Base-by-base conservation (phyloP, 2,888 invertebrate genomes). In the Erpobdella octoculata region DNA sequence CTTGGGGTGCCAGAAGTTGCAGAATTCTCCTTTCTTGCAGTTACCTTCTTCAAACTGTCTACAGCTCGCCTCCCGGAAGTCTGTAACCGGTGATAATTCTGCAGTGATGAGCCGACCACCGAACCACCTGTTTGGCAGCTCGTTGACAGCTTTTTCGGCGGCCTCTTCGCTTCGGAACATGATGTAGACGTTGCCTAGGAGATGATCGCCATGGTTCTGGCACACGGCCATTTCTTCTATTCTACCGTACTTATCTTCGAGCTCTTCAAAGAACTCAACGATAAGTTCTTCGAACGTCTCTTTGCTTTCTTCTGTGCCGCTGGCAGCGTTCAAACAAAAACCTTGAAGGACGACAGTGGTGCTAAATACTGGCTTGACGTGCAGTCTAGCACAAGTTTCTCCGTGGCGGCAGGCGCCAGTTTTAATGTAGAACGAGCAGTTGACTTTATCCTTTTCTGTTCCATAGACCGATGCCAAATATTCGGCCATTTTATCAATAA, bases 141-240 rank as follows among this genome's bases (percentile, higher is more conserved):
- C 96, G 79, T 91, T 91, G 0, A 95, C 95, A 8, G 96, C 96
- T 80, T 93, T 91, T 82, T 98, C 97, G 0, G 98, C 98, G 84
- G 97, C 96, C 82, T 97, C 97, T 84, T 98, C 98, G 76, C 91
- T 89, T 21, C 94, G 90, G 82, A 96, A 97, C 87, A 97, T 98
- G 75, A 98, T 94, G 84, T 98, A 98, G 71, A 98, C 97, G 87
- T 98, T 98, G 72, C 98, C 98, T 48, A 98, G 96, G 76, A 98
- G 87, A 82, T 97, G 97, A 83, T 97, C 96, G 2, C 96, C 96
- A 74, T 99, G 88, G 84, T 99, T 99, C 85, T 98, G 98, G 85
- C 98, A 99, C 1, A 99, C 96, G 85, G 98, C 98, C 95, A 98
- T 97, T 85, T 99, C 98, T 84, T 99, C 98, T 79, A 98, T 97